Percentiles rank a stretch among this genome's conserved stretches.
Conservation (phyloP, 2,113 vertebrate species). For the Bostrychus sinensis region DNA sequence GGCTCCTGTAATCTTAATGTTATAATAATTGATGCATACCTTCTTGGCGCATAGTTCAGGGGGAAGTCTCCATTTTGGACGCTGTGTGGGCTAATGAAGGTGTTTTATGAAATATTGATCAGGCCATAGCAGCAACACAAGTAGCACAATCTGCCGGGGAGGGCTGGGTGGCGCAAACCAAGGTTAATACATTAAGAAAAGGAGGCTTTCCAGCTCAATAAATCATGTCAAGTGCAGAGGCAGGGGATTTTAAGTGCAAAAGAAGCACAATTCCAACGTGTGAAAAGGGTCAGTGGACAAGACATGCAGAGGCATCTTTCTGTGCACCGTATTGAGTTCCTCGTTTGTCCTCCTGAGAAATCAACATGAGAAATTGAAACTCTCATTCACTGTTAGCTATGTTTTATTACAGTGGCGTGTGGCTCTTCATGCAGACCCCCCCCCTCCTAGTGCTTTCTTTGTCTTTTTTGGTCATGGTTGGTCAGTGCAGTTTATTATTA, state of each 20-base stretch:
- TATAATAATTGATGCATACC: conserved; percentile 59
- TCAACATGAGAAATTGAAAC: conserved; percentile 68
- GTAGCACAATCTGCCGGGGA: conserved; percentile 40
- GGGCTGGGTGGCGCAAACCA: conserved; percentile 44
- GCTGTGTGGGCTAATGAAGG: conserved; percentile 70
- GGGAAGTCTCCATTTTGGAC: conserved; percentile 60
- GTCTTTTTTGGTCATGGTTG: conserved; percentile 33
- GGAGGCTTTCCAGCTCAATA: conserved; percentile 64
- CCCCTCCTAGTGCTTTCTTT: conserved; percentile 20
- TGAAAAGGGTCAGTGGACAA: conserved; percentile 55
- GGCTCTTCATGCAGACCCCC: conserved; percentile 48
- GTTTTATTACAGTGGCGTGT: conserved; percentile 67
- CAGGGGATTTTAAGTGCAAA: conserved; percentile 70
- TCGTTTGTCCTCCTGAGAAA: conserved; percentile 68
- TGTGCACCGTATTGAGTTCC: conserved; percentile 58
- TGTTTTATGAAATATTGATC: conserved; percentile 81
- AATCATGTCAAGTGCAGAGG: conserved; percentile 63
- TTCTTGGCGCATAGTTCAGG: conserved; percentile 36
- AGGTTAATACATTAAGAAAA: conserved; percentile 67
- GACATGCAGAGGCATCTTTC: conserved; percentile 38
- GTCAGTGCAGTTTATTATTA: conserved; percentile 61
- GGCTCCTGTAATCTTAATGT: conserved; percentile 38
- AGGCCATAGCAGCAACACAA: conserved; percentile 51
- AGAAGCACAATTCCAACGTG: conserved; percentile 65
- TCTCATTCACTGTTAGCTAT: conserved; percentile 64